Base-by-base conservation (phyloP, 2,888 invertebrate species). In the Steinernema hermaphroditum region DNA sequence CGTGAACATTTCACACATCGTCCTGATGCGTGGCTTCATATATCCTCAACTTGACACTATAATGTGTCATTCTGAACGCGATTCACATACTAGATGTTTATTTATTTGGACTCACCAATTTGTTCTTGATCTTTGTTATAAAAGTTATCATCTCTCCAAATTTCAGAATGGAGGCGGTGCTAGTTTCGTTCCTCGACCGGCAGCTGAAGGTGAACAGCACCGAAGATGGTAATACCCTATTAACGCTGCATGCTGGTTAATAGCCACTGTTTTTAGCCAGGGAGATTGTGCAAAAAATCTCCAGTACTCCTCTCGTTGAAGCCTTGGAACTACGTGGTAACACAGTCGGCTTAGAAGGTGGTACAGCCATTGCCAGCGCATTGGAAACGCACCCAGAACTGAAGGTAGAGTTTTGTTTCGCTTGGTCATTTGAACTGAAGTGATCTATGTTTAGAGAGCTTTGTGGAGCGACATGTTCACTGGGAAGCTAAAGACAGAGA, bases 381-480 rank as follows among this genome's bases (percentile, higher is more conserved):
- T 71, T 82, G 50, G n/a, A 75, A 37, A 75, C 22, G 9, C 76
- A 75, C 29, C 75, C 75, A 8, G 78, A 79, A 43, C 71, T 80
- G 1, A 43, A 78, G 70, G 75, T 76, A 43, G 24, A 12, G 43
- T 44, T 72, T 68, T 41, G 44, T 9, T 24, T 54, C 12, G 44
- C 44, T 19, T 29, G 14, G 24, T 6, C 72, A 70, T 19, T 16
- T 19, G 4, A 29, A 32, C 2, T 8, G 41, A 14, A 41, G 9
- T 14, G 41, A 14, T 41, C 22, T 41, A 19, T 1, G 83, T 87
- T 14, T 82, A 89, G 87, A 85, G 92, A 85, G 95, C 95, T 0
- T 88, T 93, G 72, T 96, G 96, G 93, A 94, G 94, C 75, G 96
- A 98, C 86, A 92, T 98, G 91, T 98, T 98, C 87, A 97, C 97